Percentiles rank a stretch among this genome's conserved stretches.
Evolutionary conservation across 2,113 vertebrate genomes (phyloP).

Genomic region (Myrmecophaga tridactyla): DNA sequence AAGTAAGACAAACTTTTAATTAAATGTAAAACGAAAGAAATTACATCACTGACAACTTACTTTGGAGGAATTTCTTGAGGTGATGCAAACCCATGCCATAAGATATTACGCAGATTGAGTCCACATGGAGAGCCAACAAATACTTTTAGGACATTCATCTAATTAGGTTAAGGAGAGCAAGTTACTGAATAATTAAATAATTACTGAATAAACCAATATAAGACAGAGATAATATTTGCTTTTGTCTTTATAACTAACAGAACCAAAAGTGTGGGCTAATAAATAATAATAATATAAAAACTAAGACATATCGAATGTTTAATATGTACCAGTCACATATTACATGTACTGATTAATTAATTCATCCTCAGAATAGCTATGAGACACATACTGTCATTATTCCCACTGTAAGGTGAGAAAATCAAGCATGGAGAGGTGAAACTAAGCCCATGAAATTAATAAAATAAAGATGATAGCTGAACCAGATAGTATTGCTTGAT

Average conservation of each 20-base stretch:
- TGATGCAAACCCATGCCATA: slow-evolving; percentile 87
- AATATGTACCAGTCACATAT: too few species aligned
- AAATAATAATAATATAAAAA: rapidly evolving
- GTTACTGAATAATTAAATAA: not conserved
- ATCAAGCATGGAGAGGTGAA: too few species aligned
- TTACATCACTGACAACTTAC: slow-evolving; percentile 72
- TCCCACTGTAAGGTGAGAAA: rapidly evolving
- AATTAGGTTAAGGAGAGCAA: not conserved
- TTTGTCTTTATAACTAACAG: not conserved
- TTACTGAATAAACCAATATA: not conserved
- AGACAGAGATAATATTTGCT: not conserved
- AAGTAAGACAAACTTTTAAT: not conserved
- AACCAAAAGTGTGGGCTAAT: not conserved
- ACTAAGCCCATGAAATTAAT: not conserved
- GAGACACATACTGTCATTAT: rapidly evolving
- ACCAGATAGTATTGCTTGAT: not conserved
- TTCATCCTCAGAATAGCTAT: too few species aligned
- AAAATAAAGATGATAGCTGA: not conserved
- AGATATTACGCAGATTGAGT: slow-evolving; percentile 86
- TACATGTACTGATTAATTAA: rapidly evolving
- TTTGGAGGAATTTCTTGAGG: slow-evolving; percentile 83
- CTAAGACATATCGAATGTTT: rapidly evolving
- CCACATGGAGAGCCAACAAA: slow-evolving; percentile 85
- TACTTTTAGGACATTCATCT: slow-evolving; percentile 85
- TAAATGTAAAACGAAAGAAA: not conserved